Percentiles rank a stretch among this genome's conserved stretches.
Evolutionary conservation across 2,888 invertebrate species (phyloP).

Genomic region (Drosophila macrothrix): DNA sequence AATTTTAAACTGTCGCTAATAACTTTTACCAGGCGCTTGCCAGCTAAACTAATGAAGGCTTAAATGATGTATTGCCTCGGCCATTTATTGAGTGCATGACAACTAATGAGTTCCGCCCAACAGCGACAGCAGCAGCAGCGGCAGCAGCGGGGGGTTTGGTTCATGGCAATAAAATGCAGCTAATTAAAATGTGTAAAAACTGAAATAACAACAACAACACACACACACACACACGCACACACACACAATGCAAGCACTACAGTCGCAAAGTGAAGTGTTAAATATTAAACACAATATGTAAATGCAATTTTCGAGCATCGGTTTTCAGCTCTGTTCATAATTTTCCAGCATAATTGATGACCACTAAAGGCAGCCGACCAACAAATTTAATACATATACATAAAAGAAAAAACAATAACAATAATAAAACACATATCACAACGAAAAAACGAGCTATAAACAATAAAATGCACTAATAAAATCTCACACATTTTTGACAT

Average conservation of each 20-base stretch:
- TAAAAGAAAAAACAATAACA: slow-evolving; percentile 18
- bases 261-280: slow-evolving; percentile 44
- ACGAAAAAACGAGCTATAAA: slow-evolving; percentile 28
- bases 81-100: slow-evolving; percentile 60
- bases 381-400: slow-evolving; percentile 1
- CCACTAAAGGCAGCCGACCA: slow-evolving; percentile 42
- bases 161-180: slow-evolving; percentile 72
- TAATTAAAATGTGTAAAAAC: slow-evolving; percentile 73
- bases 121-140: neutral
- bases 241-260: slow-evolving; percentile 3
- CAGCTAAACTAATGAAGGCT: slow-evolving; percentile 79
- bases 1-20: slow-evolving; percentile 82
- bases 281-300: slow-evolving; percentile 72
- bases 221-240: slow-evolving; percentile 1
- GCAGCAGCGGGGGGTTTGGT: slow-evolving; percentile 4
- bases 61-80: slow-evolving; percentile 76
- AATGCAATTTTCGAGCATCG: slow-evolving; percentile 57
- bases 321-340: slow-evolving; percentile 37
- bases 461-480: slow-evolving; percentile 74
- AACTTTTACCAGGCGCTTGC: slow-evolving; percentile 69
- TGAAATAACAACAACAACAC: neutral
- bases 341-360: slow-evolving; percentile 65
- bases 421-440: slow-evolving; percentile 19
- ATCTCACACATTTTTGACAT: slow-evolving; percentile 68
- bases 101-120: slow-evolving; percentile 54